These are phyloP conservation scores for Leptosomus discolor DNA, from an alignment of 2,113 vertebrate genomes.

Conservation along the genomic window DNA sequence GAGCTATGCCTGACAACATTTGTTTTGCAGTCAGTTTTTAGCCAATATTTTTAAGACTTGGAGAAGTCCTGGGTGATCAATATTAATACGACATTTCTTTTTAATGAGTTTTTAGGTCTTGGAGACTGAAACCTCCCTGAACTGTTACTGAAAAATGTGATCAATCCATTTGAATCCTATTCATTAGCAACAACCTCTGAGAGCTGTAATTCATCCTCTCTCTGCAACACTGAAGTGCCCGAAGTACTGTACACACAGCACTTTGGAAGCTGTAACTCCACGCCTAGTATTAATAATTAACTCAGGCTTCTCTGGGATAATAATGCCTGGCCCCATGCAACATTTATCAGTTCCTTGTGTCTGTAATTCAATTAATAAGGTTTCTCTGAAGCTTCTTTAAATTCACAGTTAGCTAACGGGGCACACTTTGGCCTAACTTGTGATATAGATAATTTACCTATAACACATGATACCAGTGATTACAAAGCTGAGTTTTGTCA, in stretches of 20 bases:
- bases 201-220: conserved; percentile 44
- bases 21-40: not conserved
- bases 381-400: conserved; percentile 61
- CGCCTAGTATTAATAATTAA: conserved; percentile 75
- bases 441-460: conserved; percentile 70
- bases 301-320: conserved; percentile 49
- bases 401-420: conserved; percentile 65
- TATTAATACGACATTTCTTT: not conserved
- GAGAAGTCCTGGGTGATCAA: not conserved
- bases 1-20: not conserved
- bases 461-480: conserved; percentile 52
- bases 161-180: not conserved
- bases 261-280: conserved; percentile 71
- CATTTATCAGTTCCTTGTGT: conserved; percentile 65
- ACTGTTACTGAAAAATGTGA: conserved; percentile 56
- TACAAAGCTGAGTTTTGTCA: conserved; percentile 44
- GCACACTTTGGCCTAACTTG: conserved; percentile 55
- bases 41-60: not conserved
- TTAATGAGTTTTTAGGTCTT: not conserved
- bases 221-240: conserved; percentile 1
- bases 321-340: conserved; percentile 66
- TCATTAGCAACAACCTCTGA: conserved; percentile 22
- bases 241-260: conserved; percentile 22
- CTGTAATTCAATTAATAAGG: conserved; percentile 74
- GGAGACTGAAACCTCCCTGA: conserved; percentile 35